Evolutionary conservation across 2,797 vertebrate genomes (phyloP).

Genomic region (Allobates femoralis): DNA sequence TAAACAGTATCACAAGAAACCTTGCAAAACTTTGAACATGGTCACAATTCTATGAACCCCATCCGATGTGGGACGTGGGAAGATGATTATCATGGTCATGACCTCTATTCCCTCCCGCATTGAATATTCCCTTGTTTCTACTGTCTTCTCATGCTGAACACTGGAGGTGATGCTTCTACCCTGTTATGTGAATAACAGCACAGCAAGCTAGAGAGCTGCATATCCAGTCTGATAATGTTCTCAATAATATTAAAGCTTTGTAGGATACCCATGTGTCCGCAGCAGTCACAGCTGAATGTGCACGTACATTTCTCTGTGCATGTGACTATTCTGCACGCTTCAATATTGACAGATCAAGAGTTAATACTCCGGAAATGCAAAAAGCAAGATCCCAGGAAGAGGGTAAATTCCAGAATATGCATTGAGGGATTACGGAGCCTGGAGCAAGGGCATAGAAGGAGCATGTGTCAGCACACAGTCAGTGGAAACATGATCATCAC

Average conservation of each 20-base stretch:
- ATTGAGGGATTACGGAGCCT: constrained; percentile 8
- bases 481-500: background rate
- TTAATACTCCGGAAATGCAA: constrained; percentile 38
- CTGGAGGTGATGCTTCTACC: background rate
- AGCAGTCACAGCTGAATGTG: background rate
- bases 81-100: too few species aligned
- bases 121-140: background rate
- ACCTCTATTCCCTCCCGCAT: too few species aligned
- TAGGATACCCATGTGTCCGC: background rate
- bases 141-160: background rate
- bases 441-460: constrained; percentile 24
- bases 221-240: background rate
- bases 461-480: constrained; percentile 6
- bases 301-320: background rate
- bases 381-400: constrained; percentile 14
- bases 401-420: constrained; percentile 32
- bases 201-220: too few species aligned
- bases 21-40: too few species aligned
- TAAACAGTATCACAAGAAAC: too few species aligned
- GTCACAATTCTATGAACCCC: too few species aligned
- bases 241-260: background rate
- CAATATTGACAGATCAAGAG: background rate
- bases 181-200: too few species aligned
- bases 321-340: background rate
- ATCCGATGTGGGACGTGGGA: too few species aligned